Base-by-base conservation (phyloP, 2,113 vertebrate genomes). In the Larimichthys polyactis region DNA sequence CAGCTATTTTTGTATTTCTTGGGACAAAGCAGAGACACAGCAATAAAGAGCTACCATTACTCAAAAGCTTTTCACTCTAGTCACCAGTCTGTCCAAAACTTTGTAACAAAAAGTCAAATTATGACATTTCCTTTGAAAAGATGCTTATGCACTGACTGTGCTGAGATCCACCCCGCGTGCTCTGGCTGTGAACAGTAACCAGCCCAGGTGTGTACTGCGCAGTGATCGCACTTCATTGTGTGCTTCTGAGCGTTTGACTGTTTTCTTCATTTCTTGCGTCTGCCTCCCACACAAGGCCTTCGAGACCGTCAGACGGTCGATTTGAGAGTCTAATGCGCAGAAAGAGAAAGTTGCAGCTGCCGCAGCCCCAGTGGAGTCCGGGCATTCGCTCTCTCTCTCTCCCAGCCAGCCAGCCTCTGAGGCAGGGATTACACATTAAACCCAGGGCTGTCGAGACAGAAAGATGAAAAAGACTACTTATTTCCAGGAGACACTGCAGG, bases 301-400 rank as follows among this genome's bases (percentile, higher is more conserved):
- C 9, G 82, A 88, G 86, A 86, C 78, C 49, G 62, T 7, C 64
- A 9, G 20, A 66, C 81, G 44, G 82, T 86, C 68, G 64, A 91
- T 92, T 92, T 93, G 88, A 84, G 89, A 91, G 85, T 93, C 90
- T 93, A 90, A 92, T 91, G 89, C 52, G 86, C 73, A 88, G 73
- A 74, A 54, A 82, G 70, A 84, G 78, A 79, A 87, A 76, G 86
- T 74, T 87, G 87, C 77, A 86, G 82, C 84, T 81, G 89, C 85
- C 36, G 83, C 90, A 77, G 81, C 82, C 85, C 74, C 73, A 0
- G 73, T 24, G 3, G 71, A 73, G 11, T 59, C 44, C 10, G 0
- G 48, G 73, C 62, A 48, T 81, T 80, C 16, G 6, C 60, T 58
- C 6, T 11, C 52, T 86, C 52, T 86, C 60, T 83, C 84, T 27